Evolutionary conservation across 53 echinoderm and acorn worm species (phyloP), one percentile per base, ranked within the genome.

Genomic region (Glandiceps talaboti): DNA sequence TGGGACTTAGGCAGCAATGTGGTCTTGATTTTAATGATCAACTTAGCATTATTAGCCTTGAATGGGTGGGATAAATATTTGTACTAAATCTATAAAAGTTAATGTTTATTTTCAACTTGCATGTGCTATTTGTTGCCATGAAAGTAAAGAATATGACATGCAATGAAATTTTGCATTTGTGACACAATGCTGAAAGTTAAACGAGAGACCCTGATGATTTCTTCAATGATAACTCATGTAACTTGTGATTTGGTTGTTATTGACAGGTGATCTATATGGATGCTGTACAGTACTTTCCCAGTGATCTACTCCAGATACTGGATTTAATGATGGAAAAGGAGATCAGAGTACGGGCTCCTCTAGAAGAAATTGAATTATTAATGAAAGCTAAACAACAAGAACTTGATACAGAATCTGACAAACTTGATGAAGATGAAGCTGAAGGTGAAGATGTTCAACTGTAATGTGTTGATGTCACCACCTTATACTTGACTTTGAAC

Each of bases 261-360:
- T 29, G 25, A 14, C 77, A 94, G 94, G 88, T 80, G 20, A 74
- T 96, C 73, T 96, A 96, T 78, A 28, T 91, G 78, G 97, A 96
- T 88, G 90, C 91, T 26, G 90, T 96, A 64, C 82, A 90, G 75
- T 80, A 88, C 78, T 93, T 91, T 75, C 91, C 92, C 0, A 85
- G 84, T 74, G 87, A 93, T 80, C 32, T 93, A 12, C 90, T 93
- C 64, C 90, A 90, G 32, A 79, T 86, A 73, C 74, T 91, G n/a
- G 92, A 96, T 75, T 82, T 93, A 14, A 78, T 96, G 80, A 89
- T 91, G 87, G 97, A 96, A 75, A 96, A 96, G 73, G 92, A 95
- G 77, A 81, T 96, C 12, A 85, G 86, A 30, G 74, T 96, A 29
- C 76, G 97, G 10, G 92, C 88, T 25, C 97, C 97, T 14, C 33